These are phyloP conservation scores for Drosophila merina DNA, from an alignment of 2,888 invertebrate species.

Conservation along the genomic window DNA sequence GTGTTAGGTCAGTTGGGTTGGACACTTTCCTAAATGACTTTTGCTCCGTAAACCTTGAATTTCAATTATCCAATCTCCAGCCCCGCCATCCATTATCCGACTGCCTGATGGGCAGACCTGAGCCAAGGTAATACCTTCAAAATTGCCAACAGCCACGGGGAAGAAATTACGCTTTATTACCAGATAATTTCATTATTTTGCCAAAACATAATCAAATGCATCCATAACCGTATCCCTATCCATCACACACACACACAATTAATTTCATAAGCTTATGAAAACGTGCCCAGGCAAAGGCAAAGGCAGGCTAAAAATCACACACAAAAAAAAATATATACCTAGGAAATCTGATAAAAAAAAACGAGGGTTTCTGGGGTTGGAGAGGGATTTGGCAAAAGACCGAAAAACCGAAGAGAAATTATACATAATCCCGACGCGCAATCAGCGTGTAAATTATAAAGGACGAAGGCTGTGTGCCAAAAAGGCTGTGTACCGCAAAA, in stretches of 20 bases:
- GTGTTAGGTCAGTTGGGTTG: constrained; percentile 60
- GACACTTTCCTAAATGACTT: constrained; percentile 26
- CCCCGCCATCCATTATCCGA: constrained; percentile 24
- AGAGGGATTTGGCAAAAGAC: constrained; percentile 13
- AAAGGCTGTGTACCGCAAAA: constrained; percentile 65
- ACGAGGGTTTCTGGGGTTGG: constrained; percentile 2
- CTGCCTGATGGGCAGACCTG: constrained; percentile 8
- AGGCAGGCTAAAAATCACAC: constrained; percentile 29
- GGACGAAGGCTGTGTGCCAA: constrained; percentile 60
- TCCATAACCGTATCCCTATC: constrained; percentile 61
- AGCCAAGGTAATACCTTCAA: constrained; percentile 54
- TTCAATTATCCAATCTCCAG: constrained; percentile 32
- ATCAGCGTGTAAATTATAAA: constrained; percentile 79
- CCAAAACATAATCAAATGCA: constrained; percentile 74
- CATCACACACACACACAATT: constrained; percentile 56
- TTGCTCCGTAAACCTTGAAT: constrained; percentile 16
- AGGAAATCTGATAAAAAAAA: constrained; percentile 58
- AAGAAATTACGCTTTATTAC: constrained; percentile 65
- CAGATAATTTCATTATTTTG: constrained; percentile 76
- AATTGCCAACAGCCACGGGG: constrained; percentile 42
- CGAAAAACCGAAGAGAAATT: constrained; percentile 63
- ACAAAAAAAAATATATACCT: constrained; percentile 29
- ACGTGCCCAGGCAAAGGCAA: constrained; percentile 55
- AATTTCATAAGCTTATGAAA: constrained; percentile 78
- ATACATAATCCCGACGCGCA: constrained; percentile 75